These are phyloP conservation scores for Lacanobia wlatinum DNA, from an alignment of 2,888 invertebrate genomes.

Conservation along the genomic window DNA sequence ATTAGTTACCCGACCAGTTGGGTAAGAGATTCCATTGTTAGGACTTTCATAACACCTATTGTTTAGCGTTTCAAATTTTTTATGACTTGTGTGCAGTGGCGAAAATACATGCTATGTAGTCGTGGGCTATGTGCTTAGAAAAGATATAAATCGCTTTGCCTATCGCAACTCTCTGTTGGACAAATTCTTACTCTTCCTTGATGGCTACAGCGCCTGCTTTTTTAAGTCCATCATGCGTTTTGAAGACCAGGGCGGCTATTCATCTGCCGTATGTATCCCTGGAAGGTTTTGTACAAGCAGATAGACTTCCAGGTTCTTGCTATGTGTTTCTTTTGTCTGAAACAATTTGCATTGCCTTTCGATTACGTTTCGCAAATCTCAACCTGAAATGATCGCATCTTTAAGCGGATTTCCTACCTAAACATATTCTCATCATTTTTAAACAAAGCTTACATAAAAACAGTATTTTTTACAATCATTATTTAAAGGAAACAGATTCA, in stretches of 20 bases:
- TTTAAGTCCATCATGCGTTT: background rate
- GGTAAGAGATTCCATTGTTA: constrained; percentile 69
- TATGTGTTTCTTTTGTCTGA: background rate
- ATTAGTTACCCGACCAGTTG: constrained; percentile 55
- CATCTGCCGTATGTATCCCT: background rate
- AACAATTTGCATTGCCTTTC: background rate
- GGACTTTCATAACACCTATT: constrained; percentile 71
- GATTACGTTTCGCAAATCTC: background rate
- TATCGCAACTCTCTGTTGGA: background rate
- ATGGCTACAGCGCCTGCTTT: background rate
- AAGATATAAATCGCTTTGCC: background rate
- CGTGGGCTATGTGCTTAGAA: background rate
- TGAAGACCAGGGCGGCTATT: background rate
- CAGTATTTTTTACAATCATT: constrained; percentile 9
- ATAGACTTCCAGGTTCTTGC: background rate
- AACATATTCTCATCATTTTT: constrained; percentile 5
- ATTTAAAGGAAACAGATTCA: constrained; percentile 56
- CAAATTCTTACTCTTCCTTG: background rate
- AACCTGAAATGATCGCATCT: background rate
- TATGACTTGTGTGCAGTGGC: constrained; percentile 31
- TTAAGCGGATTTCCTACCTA: constrained; percentile 31
- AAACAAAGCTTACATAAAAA: constrained; percentile 23
- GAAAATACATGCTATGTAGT: constrained; percentile 10
- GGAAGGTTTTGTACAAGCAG: background rate
- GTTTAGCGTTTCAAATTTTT: constrained; percentile 62